A percentile compares a stretch with the other conserved stretches of the same genome.
phyloP scores from a whole-genome alignment of 1,140 invertebrate genomes.

The Scylla paramamosain region DNA sequence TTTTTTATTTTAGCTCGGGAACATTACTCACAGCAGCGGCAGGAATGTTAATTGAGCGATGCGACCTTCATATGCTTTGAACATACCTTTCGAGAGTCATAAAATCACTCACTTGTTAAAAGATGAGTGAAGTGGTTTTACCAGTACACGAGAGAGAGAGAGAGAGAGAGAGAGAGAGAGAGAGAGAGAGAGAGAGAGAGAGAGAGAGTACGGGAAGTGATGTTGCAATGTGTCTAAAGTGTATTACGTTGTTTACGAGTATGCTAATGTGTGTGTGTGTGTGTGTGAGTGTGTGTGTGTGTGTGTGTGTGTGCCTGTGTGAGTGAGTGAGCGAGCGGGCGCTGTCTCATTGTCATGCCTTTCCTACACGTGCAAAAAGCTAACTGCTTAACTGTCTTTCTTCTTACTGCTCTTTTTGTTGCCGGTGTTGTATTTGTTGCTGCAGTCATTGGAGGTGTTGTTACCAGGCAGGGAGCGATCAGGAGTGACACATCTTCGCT shows the following conservation, averaged over 20 bases:
- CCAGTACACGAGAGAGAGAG: not conserved
- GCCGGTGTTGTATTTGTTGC: too few relatives aligned
- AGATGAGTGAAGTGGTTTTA: not conserved
- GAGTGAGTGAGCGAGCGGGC: not conserved
- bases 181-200: not conserved
- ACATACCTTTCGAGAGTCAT: not conserved
- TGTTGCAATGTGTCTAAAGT: too few relatives aligned
- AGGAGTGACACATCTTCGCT: too few relatives aligned
- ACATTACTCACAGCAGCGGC: not conserved
- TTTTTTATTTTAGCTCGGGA: not conserved
- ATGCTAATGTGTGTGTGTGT: not conserved
- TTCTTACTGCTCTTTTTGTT: not conserved
- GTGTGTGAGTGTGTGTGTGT: slow-evolving; percentile 23
- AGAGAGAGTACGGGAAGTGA: too few relatives aligned
- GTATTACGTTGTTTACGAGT: not conserved
- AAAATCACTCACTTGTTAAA: slow-evolving; percentile 4
- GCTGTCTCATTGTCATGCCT: too few relatives aligned
- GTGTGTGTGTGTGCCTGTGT: slow-evolving; percentile 34
- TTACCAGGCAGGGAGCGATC: too few relatives aligned
- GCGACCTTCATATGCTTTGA: not conserved
- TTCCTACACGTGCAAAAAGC: too few relatives aligned
- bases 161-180: too few relatives aligned
- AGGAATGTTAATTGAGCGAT: not conserved
- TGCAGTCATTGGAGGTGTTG: too few relatives aligned
- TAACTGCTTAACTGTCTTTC: too few relatives aligned